Evolutionary conservation across 2,797 vertebrate genomes (phyloP).

Genomic region (Cyclopterus lumpus): DNA sequence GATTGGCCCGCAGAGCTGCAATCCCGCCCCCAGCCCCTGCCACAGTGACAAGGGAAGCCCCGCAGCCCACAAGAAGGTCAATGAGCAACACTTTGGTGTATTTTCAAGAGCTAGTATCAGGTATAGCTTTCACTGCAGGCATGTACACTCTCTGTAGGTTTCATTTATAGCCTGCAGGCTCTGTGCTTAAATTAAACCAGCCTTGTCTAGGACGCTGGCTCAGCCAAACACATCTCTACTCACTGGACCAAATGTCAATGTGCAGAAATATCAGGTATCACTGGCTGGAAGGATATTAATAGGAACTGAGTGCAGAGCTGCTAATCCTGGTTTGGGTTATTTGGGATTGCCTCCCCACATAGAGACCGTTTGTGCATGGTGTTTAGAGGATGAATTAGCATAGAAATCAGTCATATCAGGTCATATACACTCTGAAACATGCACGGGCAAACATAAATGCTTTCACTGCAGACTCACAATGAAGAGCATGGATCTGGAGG

Average conservation of each 20-base stretch:
- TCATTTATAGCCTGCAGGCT: neutral
- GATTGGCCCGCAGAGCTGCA: constrained; percentile 59
- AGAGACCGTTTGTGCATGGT: constrained; percentile 11
- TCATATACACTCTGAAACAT: neutral
- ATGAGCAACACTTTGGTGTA: neutral
- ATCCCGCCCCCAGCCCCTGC: constrained; percentile 73
- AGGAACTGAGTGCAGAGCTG: constrained; percentile 25
- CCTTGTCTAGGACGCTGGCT: constrained; percentile 24
- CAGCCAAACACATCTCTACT: constrained; percentile 42
- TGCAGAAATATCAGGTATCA: constrained; percentile 57
- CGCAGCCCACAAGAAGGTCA: constrained; percentile 63
- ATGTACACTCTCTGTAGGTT: neutral
- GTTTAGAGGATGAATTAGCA: constrained; percentile 1
- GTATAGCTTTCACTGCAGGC: neutral
- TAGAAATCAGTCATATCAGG: neutral
- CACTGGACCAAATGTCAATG: constrained; percentile 38
- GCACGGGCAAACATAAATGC: neutral
- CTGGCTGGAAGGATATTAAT: constrained; percentile 34
- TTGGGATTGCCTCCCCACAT: neutral
- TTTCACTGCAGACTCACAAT: constrained; percentile 50
- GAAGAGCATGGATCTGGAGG: constrained; percentile 59
- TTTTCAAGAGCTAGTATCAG: neutral
- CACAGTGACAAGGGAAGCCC: constrained; percentile 75
- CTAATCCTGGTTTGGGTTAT: constrained; percentile 10
- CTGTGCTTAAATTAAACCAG: constrained; percentile 9